Evolutionary conservation across 2,888 invertebrate species (phyloP).

Genomic region (Eupithecia centaureata): DNA sequence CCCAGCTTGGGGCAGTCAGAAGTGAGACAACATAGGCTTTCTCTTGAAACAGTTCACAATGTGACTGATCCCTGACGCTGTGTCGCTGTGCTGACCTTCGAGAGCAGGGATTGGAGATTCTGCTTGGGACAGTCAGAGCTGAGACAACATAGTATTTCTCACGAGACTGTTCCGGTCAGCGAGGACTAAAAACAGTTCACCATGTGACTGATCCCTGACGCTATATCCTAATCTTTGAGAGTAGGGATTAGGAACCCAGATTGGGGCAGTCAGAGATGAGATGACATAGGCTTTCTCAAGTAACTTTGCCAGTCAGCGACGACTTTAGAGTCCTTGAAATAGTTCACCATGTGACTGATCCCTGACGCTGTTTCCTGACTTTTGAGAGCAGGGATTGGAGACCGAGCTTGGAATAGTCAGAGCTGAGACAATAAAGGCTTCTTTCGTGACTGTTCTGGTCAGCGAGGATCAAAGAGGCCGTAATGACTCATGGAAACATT

Average conservation of each 20-base stretch:
- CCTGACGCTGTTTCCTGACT: too few relatives aligned
- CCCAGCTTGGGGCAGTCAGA: too few relatives aligned
- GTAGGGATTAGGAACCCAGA: background rate
- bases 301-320: slow-evolving; percentile 11
- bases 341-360: background rate
- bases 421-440: too few relatives aligned
- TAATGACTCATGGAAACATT: too few relatives aligned
- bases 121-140: slow-evolving; percentile 16
- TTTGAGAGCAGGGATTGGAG: too few relatives aligned
- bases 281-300: slow-evolving; percentile 64
- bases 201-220: background rate
- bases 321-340: background rate
- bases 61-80: too few relatives aligned
- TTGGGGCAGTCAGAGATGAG: slow-evolving; percentile 34
- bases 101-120: background rate
- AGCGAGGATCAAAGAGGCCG: background rate
- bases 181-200: background rate
- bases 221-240: background rate
- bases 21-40: too few relatives aligned
- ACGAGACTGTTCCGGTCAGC: slow-evolving; percentile 43
- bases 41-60: too few relatives aligned
- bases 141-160: slow-evolving; percentile 61
- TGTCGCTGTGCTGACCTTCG: background rate
- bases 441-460: slow-evolving; percentile 55
- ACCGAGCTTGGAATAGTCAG: too few relatives aligned